phyloP scores from a whole-genome alignment of 2,797 vertebrate species.

The Enteromius anoplus region DNA sequence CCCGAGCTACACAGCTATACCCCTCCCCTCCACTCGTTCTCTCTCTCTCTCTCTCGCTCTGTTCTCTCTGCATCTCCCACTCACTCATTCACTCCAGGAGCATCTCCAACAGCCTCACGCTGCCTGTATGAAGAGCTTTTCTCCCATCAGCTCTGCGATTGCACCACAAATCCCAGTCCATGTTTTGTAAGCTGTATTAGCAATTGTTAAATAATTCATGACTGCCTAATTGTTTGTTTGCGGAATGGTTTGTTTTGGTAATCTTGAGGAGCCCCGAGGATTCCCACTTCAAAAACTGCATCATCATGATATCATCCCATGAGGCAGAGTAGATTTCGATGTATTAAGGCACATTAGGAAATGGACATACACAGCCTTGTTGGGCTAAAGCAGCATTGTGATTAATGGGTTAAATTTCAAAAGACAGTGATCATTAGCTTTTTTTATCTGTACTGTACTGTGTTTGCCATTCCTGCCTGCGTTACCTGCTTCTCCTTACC shows the following conservation, averaged over 20 bases:
- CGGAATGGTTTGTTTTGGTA: conserved; percentile 81
- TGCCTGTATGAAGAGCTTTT: conserved; percentile 57
- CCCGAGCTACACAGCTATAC: conserved; percentile 35
- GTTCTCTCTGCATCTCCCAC: conserved; percentile 58
- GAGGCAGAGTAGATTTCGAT: conserved; percentile 67
- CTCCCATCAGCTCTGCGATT: conserved; percentile 65
- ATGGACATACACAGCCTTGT: conserved; percentile 35
- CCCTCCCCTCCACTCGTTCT: conserved; percentile 23
- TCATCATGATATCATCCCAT: conserved; percentile 68
- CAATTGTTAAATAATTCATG: conserved; percentile 79
- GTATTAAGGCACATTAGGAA: conserved; percentile 63
- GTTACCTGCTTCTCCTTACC: conserved; percentile 32
- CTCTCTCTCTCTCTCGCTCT: conserved; percentile 53
- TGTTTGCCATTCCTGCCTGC: conserved; percentile 43
- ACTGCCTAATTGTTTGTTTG: conserved; percentile 81
- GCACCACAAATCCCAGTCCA: conserved; percentile 64
- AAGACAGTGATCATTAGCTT: conserved; percentile 10
- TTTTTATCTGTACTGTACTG: conserved; percentile 20
- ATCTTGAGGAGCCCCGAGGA: conserved; percentile 73
- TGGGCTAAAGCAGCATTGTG: conserved; percentile 25
- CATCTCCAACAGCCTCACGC: conserved; percentile 57
- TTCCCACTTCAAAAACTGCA: conserved; percentile 66
- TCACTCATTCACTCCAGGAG: conserved; percentile 56
- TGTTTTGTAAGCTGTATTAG: conserved; percentile 72
- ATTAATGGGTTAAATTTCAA: conserved; percentile 31